phyloP scores from a whole-genome alignment of 92 coral and sea anemone species.

The Bergia puertoricense region DNA sequence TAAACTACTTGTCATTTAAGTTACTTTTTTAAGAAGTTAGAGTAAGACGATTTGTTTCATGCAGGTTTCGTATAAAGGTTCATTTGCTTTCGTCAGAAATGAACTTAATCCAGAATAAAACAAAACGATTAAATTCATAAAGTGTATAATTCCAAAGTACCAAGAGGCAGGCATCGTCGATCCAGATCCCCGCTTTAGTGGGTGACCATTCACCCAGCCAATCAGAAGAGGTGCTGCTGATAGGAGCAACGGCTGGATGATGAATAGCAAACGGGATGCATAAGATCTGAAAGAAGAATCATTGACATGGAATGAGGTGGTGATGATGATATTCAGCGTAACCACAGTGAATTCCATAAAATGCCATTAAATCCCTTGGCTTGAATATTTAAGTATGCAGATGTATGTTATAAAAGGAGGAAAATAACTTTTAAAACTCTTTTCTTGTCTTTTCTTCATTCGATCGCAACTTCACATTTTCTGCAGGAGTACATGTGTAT shows the following conservation, averaged over 20 bases:
- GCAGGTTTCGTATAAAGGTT: no score
- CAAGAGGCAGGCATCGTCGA: conserved; percentile 40
- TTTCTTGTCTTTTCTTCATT: no score
- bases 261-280: conserved; percentile 32
- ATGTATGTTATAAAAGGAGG: no score
- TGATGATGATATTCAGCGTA: background rate
- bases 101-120: background rate
- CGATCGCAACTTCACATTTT: no score
- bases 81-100: no score
- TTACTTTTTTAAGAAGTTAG: no score
- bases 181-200: conserved; percentile 36
- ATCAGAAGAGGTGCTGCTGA: conserved; percentile 8
- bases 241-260: conserved; percentile 24
- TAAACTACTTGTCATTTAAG: no score
- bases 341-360: background rate
- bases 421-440: no score
- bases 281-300: background rate
- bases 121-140: background rate
- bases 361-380: no score
- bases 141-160: background rate
- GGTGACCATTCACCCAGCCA: conserved; percentile 37
- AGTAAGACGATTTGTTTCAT: no score
- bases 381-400: no score
- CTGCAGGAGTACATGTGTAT: no score
- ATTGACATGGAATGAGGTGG: background rate